A percentile compares a stretch with the other conserved stretches of the same genome.
Conservation (phyloP, 1,140 invertebrate species). For the Aphaenogaster floridana region DNA sequence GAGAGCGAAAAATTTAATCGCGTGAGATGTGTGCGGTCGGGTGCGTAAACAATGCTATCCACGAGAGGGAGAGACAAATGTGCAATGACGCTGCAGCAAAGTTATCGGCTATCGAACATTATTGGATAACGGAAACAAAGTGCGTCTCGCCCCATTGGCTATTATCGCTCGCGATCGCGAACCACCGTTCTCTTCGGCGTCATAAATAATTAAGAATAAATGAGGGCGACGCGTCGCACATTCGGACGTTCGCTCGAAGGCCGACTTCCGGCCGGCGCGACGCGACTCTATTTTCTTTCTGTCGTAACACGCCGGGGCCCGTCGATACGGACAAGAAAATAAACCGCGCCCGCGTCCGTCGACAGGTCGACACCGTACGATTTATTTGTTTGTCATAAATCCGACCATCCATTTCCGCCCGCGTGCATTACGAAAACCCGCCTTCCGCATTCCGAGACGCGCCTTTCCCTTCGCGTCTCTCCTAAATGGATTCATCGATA, state of each 20-base stretch:
- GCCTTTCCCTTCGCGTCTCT: neutral
- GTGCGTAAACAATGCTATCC: constrained; percentile 24
- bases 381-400: constrained; percentile 70
- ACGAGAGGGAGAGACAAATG: constrained; percentile 41
- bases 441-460: constrained; percentile 2
- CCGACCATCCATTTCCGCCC: constrained; percentile 45
- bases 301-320: neutral
- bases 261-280: neutral
- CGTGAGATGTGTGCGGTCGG: neutral
- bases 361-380: constrained; percentile 31
- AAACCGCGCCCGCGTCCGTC: constrained; percentile 54
- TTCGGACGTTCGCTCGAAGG: neutral
- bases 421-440: constrained; percentile 30
- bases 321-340: constrained; percentile 58
- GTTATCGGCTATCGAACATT: constrained; percentile 47
- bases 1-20: constrained; percentile 36
- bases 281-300: constrained; percentile 24
- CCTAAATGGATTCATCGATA: neutral
- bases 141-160: constrained; percentile 27
- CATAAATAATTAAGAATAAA: constrained; percentile 58
- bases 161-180: constrained; percentile 47
- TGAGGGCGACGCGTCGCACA: constrained; percentile 17
- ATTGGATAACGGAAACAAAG: constrained; percentile 58
- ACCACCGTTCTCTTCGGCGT: neutral
- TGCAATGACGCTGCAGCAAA: constrained; percentile 18